Conservation (phyloP, 2,888 invertebrate genomes). For the Melipona beecheii region DNA sequence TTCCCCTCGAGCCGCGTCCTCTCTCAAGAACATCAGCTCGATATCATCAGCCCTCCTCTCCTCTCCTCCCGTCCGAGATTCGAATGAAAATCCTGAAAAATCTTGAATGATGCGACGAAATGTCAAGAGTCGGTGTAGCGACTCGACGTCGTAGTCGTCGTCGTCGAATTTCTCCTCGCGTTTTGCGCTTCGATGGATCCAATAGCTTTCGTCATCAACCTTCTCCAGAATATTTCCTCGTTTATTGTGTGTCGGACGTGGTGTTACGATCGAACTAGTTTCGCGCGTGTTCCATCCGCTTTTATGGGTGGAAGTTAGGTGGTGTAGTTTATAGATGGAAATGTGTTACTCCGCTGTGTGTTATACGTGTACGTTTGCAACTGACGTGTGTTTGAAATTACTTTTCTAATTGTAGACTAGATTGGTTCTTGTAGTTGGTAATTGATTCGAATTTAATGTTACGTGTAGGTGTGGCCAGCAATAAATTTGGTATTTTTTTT, state of each 20-base stretch:
- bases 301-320: too few relatives aligned
- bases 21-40: constrained; percentile 1
- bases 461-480: too few relatives aligned
- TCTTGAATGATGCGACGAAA: background rate
- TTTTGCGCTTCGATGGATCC: constrained; percentile 5
- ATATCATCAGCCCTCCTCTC: background rate
- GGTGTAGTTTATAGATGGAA: too few relatives aligned
- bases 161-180: constrained; percentile 2
- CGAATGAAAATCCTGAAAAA: constrained; percentile 16
- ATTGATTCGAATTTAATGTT: too few relatives aligned
- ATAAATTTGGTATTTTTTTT: too few relatives aligned
- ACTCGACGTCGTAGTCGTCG: background rate
- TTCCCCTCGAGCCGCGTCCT: constrained; percentile 12
- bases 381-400: too few relatives aligned
- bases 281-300: background rate
- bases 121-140: constrained; percentile 12
- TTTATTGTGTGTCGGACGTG: background rate
- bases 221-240: background rate
- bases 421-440: too few relatives aligned
- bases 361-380: too few relatives aligned
- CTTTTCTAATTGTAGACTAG: too few relatives aligned
- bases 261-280: background rate
- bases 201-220: background rate
- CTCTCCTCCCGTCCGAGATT: background rate
- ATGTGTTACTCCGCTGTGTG: too few relatives aligned